Base-by-base conservation (phyloP, 37 sponge, comb jelly and placozoan species). In the Agelas oroides region DNA sequence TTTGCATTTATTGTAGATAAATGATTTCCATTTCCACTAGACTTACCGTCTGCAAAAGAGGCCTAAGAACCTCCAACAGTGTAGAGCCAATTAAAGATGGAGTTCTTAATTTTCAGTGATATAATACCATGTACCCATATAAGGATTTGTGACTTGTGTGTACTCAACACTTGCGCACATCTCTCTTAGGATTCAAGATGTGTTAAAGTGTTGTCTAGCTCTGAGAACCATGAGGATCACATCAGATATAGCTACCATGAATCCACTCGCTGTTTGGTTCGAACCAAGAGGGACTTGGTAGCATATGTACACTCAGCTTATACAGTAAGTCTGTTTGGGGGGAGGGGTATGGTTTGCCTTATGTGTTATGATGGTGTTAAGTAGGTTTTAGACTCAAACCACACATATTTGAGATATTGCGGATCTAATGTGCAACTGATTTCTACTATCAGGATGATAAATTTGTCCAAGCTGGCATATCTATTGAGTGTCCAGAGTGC, bases 401-500 rank as follows among this genome's bases (percentile, higher is more conserved):
- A n/a, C n/a, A 62, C 40, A 63, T 2, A 59, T n/a, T 31, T 62
- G 16, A 63, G 38, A 25, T 64, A 15, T 0, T 31, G 52, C 18
- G 16, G 46, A 59, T 13, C 11, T 81, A 5, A 39, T 53, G 6
- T 28, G 0, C 61, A 25, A 28, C 8, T 6, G 1, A 8, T 13
- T 33, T 72, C 56, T 24, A 5, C 32, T 33, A 36, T 30, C 54
- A 90, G 90, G 69, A 79, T 5, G 81, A 59, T 16, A 74, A 61
- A 19, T 90, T 70, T 59, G 68, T 90, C 13, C 70, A 80, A 39
- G 57, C 69, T 13, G 39, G 54, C 16, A 74, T 90, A 25, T 90
- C 90, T 37, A 70, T 90, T 30, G 80, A 90, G 0, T 60, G 85
- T 55, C 70, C 62, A 0, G 12, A 53, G 40, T 90, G 86, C 28